Base-by-base conservation (phyloP, 1,140 invertebrate species). In the Stegodyphus mimosarum region DNA sequence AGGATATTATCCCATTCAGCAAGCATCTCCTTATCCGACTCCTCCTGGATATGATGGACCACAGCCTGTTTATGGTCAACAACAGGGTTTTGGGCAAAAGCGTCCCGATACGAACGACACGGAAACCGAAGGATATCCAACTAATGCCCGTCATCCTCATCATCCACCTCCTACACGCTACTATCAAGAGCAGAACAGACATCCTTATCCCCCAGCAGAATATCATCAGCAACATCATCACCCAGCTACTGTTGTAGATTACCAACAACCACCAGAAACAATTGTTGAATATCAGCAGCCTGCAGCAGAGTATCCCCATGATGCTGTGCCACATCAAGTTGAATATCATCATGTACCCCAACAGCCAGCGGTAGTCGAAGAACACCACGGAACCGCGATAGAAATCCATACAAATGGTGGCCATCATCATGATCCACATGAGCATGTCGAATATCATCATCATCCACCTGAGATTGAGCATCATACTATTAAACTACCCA, bases 241-340 rank as follows among this genome's bases (percentile, higher is more conserved):
- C 7, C 83, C 77, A 13, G n/a, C 81, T 78, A 6, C 13, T 2
- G 48, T 63, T 52, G 55, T 77, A 13, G 74, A 85, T 15, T 78
- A 85, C 18, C 83, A 85, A 33, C 74, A 77, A 18, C 83, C 74
- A 0, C 81, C 73, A 60, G 70, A 49, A 6, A 73, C 79, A 33
- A 60, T 72, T 66, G 81, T 84, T 18, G 83, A 77, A 78, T 85
- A 85, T 51, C 74, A 77, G 2, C 67, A 71, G 5, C 80, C 74
- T 6, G 72, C 72, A 11, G 55, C 70, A 11, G 55, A 71, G 18
- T 67, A 83, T 13, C 73, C 75, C 13, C 81, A 84, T 15, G 48
- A 13, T 9, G 18, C 33, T 7, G 50, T 72, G 3, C 60, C 50
- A 49, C 69, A 71, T 15, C 51, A 51, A 17, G 69, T 72, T 60